A percentile compares a stretch with the other conserved stretches of the same genome.
These are phyloP conservation scores for Diadegma fenestrale DNA, from an alignment of 2,888 invertebrate species.

Conservation along the genomic window DNA sequence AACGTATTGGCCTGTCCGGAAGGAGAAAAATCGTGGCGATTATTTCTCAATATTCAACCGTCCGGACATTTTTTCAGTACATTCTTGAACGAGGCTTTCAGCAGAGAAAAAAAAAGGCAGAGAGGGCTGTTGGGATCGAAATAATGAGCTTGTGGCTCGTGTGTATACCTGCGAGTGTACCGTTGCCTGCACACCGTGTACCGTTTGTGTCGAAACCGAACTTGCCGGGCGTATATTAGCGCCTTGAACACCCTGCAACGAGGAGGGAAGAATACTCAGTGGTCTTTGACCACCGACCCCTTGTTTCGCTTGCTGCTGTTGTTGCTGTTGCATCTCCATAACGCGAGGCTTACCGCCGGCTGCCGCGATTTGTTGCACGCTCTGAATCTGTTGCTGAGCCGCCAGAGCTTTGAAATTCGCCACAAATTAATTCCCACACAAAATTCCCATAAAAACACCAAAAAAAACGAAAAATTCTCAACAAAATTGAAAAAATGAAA, in stretches of 20 bases:
- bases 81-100: slow-evolving; percentile 20
- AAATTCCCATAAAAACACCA: not conserved
- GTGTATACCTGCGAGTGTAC: slow-evolving; percentile 81
- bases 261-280: slow-evolving; percentile 88
- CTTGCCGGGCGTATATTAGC: slow-evolving; percentile 90
- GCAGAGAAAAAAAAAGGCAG: slow-evolving; percentile 9
- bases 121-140: slow-evolving; percentile 17
- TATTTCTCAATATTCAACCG: not conserved
- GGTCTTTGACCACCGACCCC: slow-evolving; percentile 80
- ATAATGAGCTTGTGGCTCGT: slow-evolving; percentile 50
- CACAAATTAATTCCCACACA: not conserved
- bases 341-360: slow-evolving; percentile 82
- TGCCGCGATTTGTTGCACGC: slow-evolving; percentile 83
- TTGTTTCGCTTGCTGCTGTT: slow-evolving; percentile 80
- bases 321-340: slow-evolving; percentile 85
- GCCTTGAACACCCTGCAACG: slow-evolving; percentile 85
- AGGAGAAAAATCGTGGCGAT: not conserved
- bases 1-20: not conserved
- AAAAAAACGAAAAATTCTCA: slow-evolving; percentile 7
- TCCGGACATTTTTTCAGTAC: not conserved
- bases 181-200: slow-evolving; percentile 84
- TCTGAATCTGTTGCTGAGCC: slow-evolving; percentile 84
- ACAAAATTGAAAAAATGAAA: not conserved
- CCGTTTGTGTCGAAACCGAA: slow-evolving; percentile 94
- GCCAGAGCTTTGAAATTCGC: slow-evolving; percentile 78